Evolutionary conservation across 2,113 vertebrate genomes (phyloP).

Genomic region (Strix uralensis): DNA sequence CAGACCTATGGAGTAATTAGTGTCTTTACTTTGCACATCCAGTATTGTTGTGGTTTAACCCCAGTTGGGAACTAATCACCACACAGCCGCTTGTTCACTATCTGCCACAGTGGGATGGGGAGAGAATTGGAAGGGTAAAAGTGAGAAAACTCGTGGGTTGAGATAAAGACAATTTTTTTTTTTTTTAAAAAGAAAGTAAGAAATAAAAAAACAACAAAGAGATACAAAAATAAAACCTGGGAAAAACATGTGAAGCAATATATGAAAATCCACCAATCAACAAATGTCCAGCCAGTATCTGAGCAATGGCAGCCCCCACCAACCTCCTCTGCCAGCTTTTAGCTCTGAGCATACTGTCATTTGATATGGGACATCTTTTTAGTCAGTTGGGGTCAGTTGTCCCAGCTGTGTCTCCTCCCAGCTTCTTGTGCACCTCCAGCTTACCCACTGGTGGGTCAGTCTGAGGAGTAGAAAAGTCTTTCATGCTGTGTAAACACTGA

Average conservation of each 20-base stretch:
- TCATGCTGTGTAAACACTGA: background rate
- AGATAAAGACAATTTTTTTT: background rate
- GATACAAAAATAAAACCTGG: background rate
- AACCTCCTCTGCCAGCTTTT: background rate
- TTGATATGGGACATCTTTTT: background rate
- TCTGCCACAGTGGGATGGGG: no score
- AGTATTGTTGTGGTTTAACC: background rate
- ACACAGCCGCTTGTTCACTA: background rate
- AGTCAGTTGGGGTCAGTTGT: background rate
- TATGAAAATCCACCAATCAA: no score
- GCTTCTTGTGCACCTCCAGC: background rate
- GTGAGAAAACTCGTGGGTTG: background rate
- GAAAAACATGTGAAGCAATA: no score
- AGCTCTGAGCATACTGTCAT: accelerated
- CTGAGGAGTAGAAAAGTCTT: background rate
- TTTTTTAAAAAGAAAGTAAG: no score
- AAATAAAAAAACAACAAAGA: background rate
- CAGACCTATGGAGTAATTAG: background rate
- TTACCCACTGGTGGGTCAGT: background rate
- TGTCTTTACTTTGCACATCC: background rate
- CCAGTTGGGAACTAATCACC: background rate
- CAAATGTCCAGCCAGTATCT: no score
- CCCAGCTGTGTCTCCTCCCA: background rate
- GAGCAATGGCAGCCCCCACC: background rate
- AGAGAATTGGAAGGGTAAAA: background rate